Evolutionary conservation across 37 sponge, comb jelly and placozoan species (phyloP), one percentile per base, ranked within the genome.

Genomic region (Cladorhizidae sp.): DNA sequence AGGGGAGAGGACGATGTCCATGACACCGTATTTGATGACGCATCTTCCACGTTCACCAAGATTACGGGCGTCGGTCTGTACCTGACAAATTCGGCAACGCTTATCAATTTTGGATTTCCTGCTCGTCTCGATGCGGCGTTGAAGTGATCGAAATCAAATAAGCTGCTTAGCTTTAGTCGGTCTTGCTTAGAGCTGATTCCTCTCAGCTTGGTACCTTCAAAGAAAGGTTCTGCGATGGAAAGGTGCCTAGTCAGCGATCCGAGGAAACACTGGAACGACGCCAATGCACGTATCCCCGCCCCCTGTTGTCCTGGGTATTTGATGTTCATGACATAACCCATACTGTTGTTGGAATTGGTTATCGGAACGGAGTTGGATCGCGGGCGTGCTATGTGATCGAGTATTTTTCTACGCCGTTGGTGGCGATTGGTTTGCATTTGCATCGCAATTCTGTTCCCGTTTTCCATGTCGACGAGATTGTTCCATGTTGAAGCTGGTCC

Each of bases 281-380:
- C 40, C 20, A 79, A 42, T 26, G 79, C 79, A 25, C 64, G 68
- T 43, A 64, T 37, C 8, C 67, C 79, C 18, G 67, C 50, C 35
- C 69, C 79, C 29, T 67, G 79, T 32, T 79, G 79, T 41, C 79
- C 79, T 51, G 17, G 22, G 49, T 79, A 79, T n/a, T 54, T 40
- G 29, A 77, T 40, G 23, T 9, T 63, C 32, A 77, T 49, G 12
- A 62, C 40, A 29, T 77, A 77, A 7, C 64, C 25, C n/a, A n/a
- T n/a, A n/a, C n/a, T n/a, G 20, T n/a, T 61, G 22, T 61, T 61
- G 17, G 22, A 22, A 61, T 61, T 61, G 20, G 62, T 23, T 61
- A 21, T 28, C 25, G 22, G 25, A 61, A 21, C 25, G 62, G 22
- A 61, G 25, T 22, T 17, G 22, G 20, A 23, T 54, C 17, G 55